phyloP scores from a whole-genome alignment of 2,888 invertebrate species.

The Ligdia adustata region DNA sequence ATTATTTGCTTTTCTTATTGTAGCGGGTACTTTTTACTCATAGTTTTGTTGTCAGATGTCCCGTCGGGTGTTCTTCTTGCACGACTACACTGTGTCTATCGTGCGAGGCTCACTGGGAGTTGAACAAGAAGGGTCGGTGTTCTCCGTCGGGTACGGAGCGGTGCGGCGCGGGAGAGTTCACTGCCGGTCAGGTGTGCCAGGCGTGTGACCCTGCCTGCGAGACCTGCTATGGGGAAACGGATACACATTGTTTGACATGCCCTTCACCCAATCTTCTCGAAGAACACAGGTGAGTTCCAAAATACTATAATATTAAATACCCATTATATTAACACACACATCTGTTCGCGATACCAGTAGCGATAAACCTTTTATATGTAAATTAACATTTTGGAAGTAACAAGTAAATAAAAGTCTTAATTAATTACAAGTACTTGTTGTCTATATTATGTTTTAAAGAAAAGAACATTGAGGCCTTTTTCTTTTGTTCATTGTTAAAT shows the following conservation, averaged over 20 bases:
- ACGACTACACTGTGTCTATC: slow-evolving; percentile 88
- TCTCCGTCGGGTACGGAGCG: slow-evolving; percentile 87
- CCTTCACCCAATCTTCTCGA: slow-evolving; percentile 89
- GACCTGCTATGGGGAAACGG: slow-evolving; percentile 91
- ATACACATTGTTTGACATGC: slow-evolving; percentile 89
- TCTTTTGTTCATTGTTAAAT: slow-evolving; percentile 10
- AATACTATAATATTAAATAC: neutral
- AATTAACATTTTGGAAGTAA: no score
- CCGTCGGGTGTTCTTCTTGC: slow-evolving; percentile 91
- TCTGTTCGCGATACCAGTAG: no score
- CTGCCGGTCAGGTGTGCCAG: slow-evolving; percentile 87
- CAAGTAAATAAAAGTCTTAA: no score
- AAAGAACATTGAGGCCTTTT: neutral
- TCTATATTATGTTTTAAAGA: slow-evolving; percentile 1
- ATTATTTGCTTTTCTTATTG: neutral
- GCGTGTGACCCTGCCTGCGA: slow-evolving; percentile 92
- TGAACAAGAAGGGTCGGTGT: slow-evolving; percentile 90
- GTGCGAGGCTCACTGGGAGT: slow-evolving; percentile 89
- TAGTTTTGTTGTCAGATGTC: slow-evolving; percentile 79
- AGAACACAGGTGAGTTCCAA: slow-evolving; percentile 70
- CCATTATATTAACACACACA: no score
- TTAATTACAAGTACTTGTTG: no score
- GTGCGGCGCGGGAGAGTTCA: slow-evolving; percentile 86
- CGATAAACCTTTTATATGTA: no score
- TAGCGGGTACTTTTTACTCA: slow-evolving; percentile 5